Percentiles rank a stretch among this genome's conserved stretches.
Evolutionary conservation across 1,140 invertebrate genomes (phyloP).

Genomic region (Solenopsis invicta): DNA sequence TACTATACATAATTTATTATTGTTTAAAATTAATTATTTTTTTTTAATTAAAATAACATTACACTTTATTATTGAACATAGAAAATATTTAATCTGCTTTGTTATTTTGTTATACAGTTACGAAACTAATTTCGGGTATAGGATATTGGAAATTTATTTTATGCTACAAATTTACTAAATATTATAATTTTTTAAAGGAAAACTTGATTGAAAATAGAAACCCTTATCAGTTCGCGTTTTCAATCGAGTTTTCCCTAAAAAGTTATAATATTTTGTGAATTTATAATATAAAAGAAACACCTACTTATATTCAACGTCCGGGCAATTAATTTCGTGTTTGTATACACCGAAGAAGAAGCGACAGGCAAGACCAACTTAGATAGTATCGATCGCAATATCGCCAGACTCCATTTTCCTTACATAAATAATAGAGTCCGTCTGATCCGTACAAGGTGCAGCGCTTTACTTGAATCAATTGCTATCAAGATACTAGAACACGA

Average conservation of each 20-base stretch:
- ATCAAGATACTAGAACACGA: conserved; percentile 9
- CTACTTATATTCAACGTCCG: no score
- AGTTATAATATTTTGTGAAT: no score
- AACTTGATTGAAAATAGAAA: no score
- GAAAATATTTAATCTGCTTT: background rate
- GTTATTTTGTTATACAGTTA: background rate
- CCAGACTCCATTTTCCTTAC: background rate
- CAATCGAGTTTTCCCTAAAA: no score
- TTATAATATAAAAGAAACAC: no score
- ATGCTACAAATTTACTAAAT: no score
- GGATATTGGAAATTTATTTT: no score
- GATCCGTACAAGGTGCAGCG: background rate
- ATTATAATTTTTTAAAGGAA: no score
- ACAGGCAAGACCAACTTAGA: background rate
- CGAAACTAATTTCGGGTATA: no score
- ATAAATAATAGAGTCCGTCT: background rate
- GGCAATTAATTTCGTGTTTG: no score
- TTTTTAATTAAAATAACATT: background rate
- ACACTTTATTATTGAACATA: background rate
- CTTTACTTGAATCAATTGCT: conserved; percentile 25
- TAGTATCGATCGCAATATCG: conserved; percentile 2
- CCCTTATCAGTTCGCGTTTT: no score
- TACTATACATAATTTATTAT: background rate
- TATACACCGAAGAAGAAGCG: background rate
- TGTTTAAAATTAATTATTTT: background rate